phyloP scores from a whole-genome alignment of 2,113 vertebrate genomes.

The Ageneiosus marmoratus region DNA sequence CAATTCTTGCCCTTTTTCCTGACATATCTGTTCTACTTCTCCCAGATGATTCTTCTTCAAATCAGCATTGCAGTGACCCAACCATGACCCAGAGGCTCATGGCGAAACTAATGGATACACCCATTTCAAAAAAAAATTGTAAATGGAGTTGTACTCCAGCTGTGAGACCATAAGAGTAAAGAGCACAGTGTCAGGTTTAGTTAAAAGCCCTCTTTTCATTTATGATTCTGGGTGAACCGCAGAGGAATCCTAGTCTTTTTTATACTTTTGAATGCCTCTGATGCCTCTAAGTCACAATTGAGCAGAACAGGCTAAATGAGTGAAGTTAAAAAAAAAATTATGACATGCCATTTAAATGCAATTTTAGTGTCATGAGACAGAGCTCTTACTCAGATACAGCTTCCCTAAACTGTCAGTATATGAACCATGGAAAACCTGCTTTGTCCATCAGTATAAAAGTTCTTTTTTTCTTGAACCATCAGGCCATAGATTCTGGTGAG shows the following conservation, averaged over 20 bases:
- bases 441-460: not conserved
- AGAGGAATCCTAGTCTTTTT: not conserved
- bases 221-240: not conserved
- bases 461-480: not conserved
- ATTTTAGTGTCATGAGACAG: not conserved
- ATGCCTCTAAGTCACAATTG: not conserved
- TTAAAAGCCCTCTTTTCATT: not conserved
- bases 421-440: not conserved
- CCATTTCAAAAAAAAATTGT: not conserved
- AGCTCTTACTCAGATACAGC: not conserved
- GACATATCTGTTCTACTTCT: not conserved
- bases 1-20: not conserved
- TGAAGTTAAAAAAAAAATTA: not conserved
- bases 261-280: not conserved
- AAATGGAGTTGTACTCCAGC: not conserved
- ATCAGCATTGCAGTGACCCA: not conserved
- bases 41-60: not conserved
- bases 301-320: not conserved
- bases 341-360: no score
- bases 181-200: not conserved
- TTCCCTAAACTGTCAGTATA: conserved; percentile 6
- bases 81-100: not conserved
- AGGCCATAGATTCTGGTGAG: not conserved
- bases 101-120: not conserved
- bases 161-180: not conserved